Base-by-base conservation (phyloP, 2,888 invertebrate species). In the Archaeoteleia sp. region DNA sequence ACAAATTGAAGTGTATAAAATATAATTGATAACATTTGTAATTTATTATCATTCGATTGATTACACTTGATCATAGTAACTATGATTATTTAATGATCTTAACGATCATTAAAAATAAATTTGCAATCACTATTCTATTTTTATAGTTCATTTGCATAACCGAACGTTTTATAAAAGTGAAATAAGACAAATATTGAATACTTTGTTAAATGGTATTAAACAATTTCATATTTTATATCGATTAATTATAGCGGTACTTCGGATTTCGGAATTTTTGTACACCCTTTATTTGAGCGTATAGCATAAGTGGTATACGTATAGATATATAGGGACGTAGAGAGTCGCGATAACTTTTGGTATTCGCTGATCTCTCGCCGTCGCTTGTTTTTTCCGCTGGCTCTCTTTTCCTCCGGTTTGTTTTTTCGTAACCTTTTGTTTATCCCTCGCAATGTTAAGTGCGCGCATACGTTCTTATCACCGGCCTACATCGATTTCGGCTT, bases 401-500 rank as follows among this genome's bases (percentile, higher is more conserved):
- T 32, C 3, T 39, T 20, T 7, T 14, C 20, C 12, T 34, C 23
- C 15, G 6, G 17, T 17, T 34, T 23, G 42, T 14, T 20, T 3
- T 53, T 45, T 48, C 46, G 12, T 42, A 37, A 49, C 43, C 25
- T 42, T 46, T 58, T 57, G 62, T 63, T 63, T 53, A 51, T 53
- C 48, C 29, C 42, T 23, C 29, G 30, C 32, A 42, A n/a, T 30
- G 34, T 25, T 48, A 68, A 68, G 54, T 68, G 53, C 42, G 37
- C 54, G 58, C 35, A 49, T 32, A 63, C 54, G 29, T 46, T 20
- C 58, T 58, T 67, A 67, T 67, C 67, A 27, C 8, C 62, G 58
- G 30, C 61, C 58, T 67, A 67, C 35, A 67, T 67, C 67, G 43
- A 62, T 62, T 58, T 62, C 39, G 43, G 48, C 62, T 62, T 67